These are phyloP conservation scores for Hypotaenidia okinawae DNA, from an alignment of 2,797 vertebrate genomes.

Conservation along the genomic window DNA sequence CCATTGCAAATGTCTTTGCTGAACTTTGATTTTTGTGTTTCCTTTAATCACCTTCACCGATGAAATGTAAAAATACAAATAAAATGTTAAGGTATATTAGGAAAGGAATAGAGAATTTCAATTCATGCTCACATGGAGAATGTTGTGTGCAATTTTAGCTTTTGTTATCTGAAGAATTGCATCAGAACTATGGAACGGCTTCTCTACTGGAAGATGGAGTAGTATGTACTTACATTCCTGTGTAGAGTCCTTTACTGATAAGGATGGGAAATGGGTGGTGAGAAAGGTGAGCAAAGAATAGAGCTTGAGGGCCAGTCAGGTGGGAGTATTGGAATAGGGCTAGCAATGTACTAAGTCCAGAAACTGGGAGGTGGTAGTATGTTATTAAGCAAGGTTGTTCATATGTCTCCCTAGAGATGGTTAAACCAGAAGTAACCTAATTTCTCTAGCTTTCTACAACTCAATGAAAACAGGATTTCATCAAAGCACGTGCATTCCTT, in stretches of 20 bases:
- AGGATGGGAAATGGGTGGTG: not conserved
- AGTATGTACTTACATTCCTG: rapidly evolving
- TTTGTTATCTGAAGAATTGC: not conserved
- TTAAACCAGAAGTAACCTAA: not conserved
- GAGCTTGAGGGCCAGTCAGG: not conserved
- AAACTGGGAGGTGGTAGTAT: not conserved
- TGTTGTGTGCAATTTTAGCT: not conserved
- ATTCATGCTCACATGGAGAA: not conserved
- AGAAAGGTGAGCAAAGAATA: not conserved
- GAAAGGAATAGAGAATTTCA: not conserved
- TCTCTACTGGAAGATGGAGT: not conserved
- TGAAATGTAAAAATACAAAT: not conserved
- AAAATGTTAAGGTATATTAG: not conserved
- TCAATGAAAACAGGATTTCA: not conserved
- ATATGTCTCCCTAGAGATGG: rapidly evolving
- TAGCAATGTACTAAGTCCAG: not conserved
- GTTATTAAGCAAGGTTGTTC: not conserved
- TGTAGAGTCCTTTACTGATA: not conserved
- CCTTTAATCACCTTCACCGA: not conserved
- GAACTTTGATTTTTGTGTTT: not conserved
- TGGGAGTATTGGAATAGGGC: not conserved
- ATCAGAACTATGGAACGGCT: not conserved
- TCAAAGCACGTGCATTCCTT: not conserved
- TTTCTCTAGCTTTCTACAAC: not conserved
- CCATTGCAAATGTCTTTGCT: not conserved